phyloP scores from a whole-genome alignment of 2,888 invertebrate species.

The Pomacea canaliculata region DNA sequence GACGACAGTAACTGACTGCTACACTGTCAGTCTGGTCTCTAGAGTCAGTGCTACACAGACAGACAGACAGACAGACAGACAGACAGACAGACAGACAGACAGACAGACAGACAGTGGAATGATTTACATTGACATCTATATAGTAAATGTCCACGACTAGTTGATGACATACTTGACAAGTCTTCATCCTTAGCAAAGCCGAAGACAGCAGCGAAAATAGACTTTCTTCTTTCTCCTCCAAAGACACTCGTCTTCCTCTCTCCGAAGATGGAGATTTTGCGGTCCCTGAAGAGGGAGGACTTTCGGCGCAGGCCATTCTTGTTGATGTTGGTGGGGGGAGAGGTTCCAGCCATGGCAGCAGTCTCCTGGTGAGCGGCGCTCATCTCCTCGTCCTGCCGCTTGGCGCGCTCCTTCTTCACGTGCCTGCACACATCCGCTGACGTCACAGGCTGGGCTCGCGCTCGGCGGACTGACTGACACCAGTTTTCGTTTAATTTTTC shows the following conservation, averaged over 20 bases:
- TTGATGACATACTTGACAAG: conserved; percentile 11
- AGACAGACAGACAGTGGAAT: too few species aligned
- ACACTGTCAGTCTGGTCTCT: too few species aligned
- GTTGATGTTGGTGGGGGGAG: neutral
- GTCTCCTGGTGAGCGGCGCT: neutral
- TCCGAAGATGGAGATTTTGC: conserved; percentile 18
- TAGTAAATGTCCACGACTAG: too few species aligned
- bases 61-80: too few species aligned
- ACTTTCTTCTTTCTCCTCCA: conserved; percentile 17
- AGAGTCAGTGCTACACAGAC: too few species aligned
- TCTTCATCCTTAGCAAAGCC: conserved; percentile 21
- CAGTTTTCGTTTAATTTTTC: too few species aligned
- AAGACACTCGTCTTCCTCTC: conserved; percentile 9
- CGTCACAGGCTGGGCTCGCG: too few species aligned
- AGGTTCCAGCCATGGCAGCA: neutral
- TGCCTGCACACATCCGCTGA: neutral
- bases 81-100: too few species aligned
- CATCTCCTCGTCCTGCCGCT: neutral
- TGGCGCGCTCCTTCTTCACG: conserved; percentile 2
- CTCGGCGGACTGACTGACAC: too few species aligned
- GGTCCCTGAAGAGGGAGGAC: conserved; percentile 17
- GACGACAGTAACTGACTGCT: too few species aligned
- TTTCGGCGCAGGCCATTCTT: conserved; percentile 6
- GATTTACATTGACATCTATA: too few species aligned
- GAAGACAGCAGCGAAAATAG: conserved; percentile 24